Percentiles rank a stretch among this genome's conserved stretches.
phyloP scores from a whole-genome alignment of 2,797 vertebrate genomes.

The Natrix natrix region DNA sequence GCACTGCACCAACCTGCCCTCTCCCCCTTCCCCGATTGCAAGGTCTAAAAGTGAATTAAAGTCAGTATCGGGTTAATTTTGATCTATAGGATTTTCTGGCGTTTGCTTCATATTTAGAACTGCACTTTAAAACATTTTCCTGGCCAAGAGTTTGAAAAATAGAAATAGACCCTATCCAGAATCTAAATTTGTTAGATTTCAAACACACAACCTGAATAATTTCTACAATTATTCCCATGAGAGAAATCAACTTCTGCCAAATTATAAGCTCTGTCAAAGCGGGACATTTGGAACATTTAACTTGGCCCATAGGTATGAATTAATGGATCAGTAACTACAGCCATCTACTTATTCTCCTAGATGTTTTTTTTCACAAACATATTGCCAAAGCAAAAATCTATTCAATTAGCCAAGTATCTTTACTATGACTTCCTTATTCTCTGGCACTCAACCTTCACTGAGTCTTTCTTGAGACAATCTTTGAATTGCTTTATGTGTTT shows the following conservation, averaged over 20 bases:
- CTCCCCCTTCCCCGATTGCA: rapidly evolving
- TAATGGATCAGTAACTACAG: background rate
- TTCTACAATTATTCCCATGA: background rate
- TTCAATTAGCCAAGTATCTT: background rate
- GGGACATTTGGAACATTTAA: background rate
- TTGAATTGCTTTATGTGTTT: background rate
- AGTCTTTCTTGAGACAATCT: background rate
- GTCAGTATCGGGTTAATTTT: background rate
- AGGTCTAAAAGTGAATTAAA: background rate
- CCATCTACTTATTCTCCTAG: background rate
- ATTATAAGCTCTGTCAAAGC: background rate
- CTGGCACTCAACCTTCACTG: background rate
- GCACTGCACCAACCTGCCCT: background rate
- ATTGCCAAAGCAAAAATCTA: background rate
- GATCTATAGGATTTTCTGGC: background rate
- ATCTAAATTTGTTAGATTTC: background rate
- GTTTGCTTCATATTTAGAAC: background rate
- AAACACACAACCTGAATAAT: background rate
- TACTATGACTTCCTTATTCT: background rate
- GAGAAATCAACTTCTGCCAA: background rate
- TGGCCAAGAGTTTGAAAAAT: background rate
- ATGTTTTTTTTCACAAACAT: background rate
- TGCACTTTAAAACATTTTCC: background rate
- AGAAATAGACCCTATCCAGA: background rate
- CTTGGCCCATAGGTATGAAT: background rate